Evolutionary conservation across 2,888 invertebrate genomes (phyloP).

Genomic region (Leistus spinibarbis): DNA sequence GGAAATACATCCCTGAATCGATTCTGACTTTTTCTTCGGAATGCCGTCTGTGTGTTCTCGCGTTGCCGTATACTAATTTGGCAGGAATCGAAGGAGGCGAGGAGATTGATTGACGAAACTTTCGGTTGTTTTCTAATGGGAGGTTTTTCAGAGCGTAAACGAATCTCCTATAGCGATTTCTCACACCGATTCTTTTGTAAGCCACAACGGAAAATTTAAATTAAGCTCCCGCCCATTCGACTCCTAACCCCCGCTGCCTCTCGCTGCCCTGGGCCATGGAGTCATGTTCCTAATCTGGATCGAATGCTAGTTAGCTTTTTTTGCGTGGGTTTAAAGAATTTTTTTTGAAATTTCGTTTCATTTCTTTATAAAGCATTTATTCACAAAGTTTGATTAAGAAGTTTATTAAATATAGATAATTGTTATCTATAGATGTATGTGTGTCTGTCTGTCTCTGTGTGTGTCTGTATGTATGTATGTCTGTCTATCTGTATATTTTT

Average conservation of each 20-base stretch:
- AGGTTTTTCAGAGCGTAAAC: constrained; percentile 16
- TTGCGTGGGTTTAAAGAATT: not conserved
- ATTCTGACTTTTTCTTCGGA: no score
- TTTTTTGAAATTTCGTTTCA: not conserved
- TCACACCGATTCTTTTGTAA: not conserved
- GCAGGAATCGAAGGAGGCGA: not conserved
- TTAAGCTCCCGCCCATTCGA: not conserved
- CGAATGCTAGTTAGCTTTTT: constrained; percentile 5
- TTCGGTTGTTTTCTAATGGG: constrained; percentile 29
- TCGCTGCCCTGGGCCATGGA: not conserved
- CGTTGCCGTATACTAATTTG: not conserved
- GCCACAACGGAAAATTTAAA: not conserved
- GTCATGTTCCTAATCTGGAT: not conserved
- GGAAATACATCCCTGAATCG: no score
- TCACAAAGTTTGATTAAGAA: no score
- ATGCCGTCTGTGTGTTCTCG: no score
- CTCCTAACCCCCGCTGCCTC: not conserved
- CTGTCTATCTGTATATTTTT: no score
- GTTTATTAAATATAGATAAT: no score
- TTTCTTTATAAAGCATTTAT: not conserved
- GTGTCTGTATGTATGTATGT: no score
- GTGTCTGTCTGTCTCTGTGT: no score
- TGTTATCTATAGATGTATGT: no score
- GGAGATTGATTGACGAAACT: constrained; percentile 29
- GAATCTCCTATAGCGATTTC: constrained; percentile 22